A percentile compares a stretch with the other conserved stretches of the same genome.
These are phyloP conservation scores for Hestina assimilis DNA, from an alignment of 1,140 invertebrate genomes.

Conservation along the genomic window DNA sequence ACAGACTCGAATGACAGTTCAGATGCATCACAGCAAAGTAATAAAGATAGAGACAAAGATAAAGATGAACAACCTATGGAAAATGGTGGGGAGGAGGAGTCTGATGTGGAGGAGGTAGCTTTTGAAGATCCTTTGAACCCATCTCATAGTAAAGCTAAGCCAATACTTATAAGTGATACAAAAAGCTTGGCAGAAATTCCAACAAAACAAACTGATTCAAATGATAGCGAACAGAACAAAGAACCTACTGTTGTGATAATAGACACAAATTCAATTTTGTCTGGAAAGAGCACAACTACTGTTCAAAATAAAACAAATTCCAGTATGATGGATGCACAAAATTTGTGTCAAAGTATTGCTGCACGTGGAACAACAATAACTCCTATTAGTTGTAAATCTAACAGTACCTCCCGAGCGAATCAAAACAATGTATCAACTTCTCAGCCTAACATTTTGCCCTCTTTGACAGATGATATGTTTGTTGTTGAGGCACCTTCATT, in stretches of 20 bases:
- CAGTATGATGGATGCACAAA: constrained; percentile 59
- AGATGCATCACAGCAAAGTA: constrained; percentile 80
- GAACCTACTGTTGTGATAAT: constrained; percentile 72
- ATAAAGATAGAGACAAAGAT: constrained; percentile 81
- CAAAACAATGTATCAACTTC: constrained; percentile 57
- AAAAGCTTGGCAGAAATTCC: constrained; percentile 62
- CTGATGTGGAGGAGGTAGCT: constrained; percentile 78
- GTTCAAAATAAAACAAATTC: constrained; percentile 43
- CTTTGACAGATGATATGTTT: constrained; percentile 93
- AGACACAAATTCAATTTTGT: constrained; percentile 70
- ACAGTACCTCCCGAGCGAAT: constrained; percentile 49
- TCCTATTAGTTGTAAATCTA: constrained; percentile 64
- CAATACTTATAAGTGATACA: constrained; percentile 84
- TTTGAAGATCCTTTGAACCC: constrained; percentile 83
- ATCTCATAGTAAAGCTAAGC: constrained; percentile 70
- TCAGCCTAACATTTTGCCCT: constrained; percentile 83
- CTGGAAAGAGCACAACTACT: constrained; percentile 55
- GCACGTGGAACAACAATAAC: constrained; percentile 75
- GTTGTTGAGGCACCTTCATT: constrained; percentile 94
- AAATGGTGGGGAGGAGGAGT: constrained; percentile 79
- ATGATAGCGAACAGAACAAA: constrained; percentile 74
- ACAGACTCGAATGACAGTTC: constrained; percentile 68
- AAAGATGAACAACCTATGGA: constrained; percentile 82
- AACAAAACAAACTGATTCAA: constrained; percentile 50
- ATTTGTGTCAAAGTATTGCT: constrained; percentile 75